These are phyloP conservation scores for Urophycis tenuis DNA, from an alignment of 2,797 vertebrate species.

Conservation along the genomic window DNA sequence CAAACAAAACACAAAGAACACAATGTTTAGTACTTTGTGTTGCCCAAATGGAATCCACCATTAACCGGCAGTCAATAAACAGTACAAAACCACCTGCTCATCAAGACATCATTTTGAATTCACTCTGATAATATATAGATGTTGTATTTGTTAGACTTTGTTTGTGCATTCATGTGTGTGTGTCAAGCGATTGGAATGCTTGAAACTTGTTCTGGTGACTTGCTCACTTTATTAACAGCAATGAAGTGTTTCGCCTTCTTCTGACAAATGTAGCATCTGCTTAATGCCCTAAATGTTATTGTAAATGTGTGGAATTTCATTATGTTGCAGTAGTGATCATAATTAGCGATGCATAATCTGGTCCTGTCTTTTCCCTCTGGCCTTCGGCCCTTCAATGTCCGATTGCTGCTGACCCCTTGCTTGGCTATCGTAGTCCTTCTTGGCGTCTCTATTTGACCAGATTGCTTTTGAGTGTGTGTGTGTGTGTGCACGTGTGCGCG, in stretches of 20 bases:
- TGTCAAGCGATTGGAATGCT: too few species aligned
- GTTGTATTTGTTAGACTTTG: background rate
- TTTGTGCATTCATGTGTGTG: background rate
- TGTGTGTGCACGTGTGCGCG: too few species aligned
- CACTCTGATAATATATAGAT: background rate
- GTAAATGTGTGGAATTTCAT: background rate
- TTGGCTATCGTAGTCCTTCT: background rate
- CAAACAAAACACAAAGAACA: constrained; percentile 5
- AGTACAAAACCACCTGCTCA: background rate
- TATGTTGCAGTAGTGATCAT: constrained; percentile 30
- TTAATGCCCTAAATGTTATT: too few species aligned
- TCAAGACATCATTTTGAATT: background rate
- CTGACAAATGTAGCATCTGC: too few species aligned
- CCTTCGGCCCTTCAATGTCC: constrained; percentile 27
- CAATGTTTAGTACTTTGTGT: background rate
- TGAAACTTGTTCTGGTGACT: too few species aligned
- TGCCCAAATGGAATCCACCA: background rate
- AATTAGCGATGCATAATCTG: constrained; percentile 49
- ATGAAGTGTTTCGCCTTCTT: too few species aligned
- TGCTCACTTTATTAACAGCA: too few species aligned
- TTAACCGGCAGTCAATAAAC: background rate
- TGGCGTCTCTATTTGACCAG: background rate
- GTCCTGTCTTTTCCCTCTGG: constrained; percentile 31
- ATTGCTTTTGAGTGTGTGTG: background rate
- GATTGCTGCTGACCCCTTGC: background rate